phyloP scores from a whole-genome alignment of 2,113 vertebrate genomes.

The Otocyon megalotis region DNA sequence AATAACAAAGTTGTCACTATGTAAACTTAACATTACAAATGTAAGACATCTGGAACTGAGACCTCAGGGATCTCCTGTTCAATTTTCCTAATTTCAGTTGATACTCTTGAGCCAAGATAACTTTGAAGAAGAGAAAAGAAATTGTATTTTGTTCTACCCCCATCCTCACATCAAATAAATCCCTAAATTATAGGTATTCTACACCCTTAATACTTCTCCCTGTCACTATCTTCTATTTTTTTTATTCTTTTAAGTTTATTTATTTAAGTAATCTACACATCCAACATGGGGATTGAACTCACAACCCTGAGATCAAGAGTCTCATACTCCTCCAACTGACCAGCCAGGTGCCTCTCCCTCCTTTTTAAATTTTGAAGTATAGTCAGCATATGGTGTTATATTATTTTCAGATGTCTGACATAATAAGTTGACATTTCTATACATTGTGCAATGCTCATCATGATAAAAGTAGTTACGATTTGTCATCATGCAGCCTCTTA shows the following conservation, averaged over 20 bases:
- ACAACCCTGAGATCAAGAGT: not conserved
- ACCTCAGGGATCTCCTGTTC: not conserved
- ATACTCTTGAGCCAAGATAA: not conserved
- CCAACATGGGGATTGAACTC: not conserved
- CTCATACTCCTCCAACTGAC: not conserved
- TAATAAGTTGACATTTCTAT: not conserved
- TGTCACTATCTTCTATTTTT: not conserved
- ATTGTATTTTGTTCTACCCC: not conserved
- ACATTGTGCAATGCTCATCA: not conserved
- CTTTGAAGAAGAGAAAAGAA: not conserved
- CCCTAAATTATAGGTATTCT: not conserved
- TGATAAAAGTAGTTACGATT: not conserved
- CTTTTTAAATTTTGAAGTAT: not conserved
- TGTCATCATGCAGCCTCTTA: not conserved
- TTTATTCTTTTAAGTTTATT: not conserved
- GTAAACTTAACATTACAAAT: not conserved
- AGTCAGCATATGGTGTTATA: not conserved
- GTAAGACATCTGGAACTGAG: not conserved
- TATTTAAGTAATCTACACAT: not conserved
- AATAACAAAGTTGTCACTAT: not conserved
- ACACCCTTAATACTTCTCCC: not conserved
- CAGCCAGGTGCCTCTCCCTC: not conserved
- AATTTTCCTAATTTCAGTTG: not conserved
- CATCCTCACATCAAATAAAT: not conserved
- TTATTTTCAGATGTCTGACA: not conserved